A percentile compares a stretch with the other conserved stretches of the same genome.
Conservation (phyloP, 1,140 invertebrate genomes). For the Calosoma granatense region DNA sequence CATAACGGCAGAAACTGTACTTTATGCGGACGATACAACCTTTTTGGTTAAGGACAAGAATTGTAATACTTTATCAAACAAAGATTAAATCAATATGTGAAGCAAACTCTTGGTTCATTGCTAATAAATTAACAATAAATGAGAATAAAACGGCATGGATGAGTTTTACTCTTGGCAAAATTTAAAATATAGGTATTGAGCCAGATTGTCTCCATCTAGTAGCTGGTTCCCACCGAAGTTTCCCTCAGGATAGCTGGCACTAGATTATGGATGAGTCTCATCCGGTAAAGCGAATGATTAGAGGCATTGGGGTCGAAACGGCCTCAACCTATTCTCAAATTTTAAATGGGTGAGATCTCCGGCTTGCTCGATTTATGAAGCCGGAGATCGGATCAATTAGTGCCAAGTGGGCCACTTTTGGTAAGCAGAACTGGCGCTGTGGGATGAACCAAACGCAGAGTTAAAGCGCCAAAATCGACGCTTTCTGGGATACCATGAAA, state of each 20-base stretch:
- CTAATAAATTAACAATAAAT: too few species aligned
- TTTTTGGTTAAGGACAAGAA: too few species aligned
- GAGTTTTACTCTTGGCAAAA: too few species aligned
- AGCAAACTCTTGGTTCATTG: too few species aligned
- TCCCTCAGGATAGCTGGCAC: slow-evolving; percentile 75
- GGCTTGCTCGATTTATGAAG: slow-evolving; percentile 56
- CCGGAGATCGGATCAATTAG: slow-evolving; percentile 42
- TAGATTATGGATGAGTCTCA: too few species aligned
- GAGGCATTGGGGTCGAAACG: slow-evolving; percentile 68
- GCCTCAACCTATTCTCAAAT: slow-evolving; percentile 82
- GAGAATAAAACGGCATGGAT: too few species aligned
- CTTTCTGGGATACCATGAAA: slow-evolving; percentile 73
- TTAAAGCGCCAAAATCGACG: slow-evolving; percentile 55
- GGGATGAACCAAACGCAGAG: slow-evolving; percentile 71
- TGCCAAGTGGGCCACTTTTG: slow-evolving; percentile 80
- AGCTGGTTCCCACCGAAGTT: slow-evolving; percentile 87
- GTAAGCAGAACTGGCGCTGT: slow-evolving; percentile 85
- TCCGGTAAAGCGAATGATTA: slow-evolving; percentile 80
- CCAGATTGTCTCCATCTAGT: too few species aligned
- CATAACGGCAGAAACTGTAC: too few species aligned
- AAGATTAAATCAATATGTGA: too few species aligned
- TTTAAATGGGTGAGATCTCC: slow-evolving; percentile 73
- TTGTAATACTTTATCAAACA: too few species aligned
- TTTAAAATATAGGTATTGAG: too few species aligned
- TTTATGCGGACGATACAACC: too few species aligned